Percentiles rank a stretch among this genome's conserved stretches.
phyloP scores from a whole-genome alignment of 2,113 vertebrate species.

The Catagonus wagneri region DNA sequence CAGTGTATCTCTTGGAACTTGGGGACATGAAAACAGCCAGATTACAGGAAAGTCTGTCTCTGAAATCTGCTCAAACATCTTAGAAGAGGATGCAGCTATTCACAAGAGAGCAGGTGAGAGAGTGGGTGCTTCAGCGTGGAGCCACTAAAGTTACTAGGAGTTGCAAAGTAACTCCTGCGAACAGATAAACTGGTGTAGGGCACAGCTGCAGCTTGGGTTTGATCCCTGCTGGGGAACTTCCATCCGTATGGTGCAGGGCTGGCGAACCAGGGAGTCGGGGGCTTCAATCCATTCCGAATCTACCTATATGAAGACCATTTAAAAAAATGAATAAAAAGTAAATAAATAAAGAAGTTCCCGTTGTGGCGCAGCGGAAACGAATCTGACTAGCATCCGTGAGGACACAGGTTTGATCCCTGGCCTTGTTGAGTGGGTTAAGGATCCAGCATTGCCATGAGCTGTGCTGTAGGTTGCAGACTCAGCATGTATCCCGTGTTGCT shows the following conservation, averaged over 20 bases:
- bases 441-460: too few species aligned
- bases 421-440: too few species aligned
- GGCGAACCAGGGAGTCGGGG: background rate
- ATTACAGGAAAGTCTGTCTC: background rate
- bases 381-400: too few species aligned
- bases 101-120: background rate
- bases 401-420: too few species aligned
- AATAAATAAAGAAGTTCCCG: too few species aligned
- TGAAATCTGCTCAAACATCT: background rate
- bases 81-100: background rate
- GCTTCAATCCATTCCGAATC: background rate
- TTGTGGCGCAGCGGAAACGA: too few species aligned
- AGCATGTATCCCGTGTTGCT: too few species aligned
- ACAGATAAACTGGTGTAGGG: background rate
- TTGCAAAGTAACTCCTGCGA: background rate
- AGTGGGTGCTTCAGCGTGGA: background rate
- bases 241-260: too few species aligned
- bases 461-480: too few species aligned
- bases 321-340: background rate
- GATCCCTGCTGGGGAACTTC: too few species aligned
- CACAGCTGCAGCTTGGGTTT: too few species aligned
- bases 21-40: background rate
- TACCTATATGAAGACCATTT: background rate
- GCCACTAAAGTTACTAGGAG: background rate
- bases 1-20: background rate